Evolutionary conservation across 2,888 invertebrate genomes (phyloP).

Genomic region (Neoscelio sp.): DNA sequence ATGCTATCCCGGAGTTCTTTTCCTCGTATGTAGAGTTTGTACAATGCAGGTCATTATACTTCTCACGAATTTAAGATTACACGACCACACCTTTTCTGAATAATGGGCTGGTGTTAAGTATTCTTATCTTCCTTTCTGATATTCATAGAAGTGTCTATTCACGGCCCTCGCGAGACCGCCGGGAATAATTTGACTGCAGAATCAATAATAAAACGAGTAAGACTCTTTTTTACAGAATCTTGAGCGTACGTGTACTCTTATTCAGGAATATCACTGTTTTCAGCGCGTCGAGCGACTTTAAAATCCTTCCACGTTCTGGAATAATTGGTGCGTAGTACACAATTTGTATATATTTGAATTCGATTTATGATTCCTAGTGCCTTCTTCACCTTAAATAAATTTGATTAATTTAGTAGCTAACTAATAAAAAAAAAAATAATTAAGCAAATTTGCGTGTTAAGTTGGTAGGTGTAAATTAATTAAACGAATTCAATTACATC

Average conservation of each 20-base stretch:
- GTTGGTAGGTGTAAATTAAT: not conserved
- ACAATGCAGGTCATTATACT: slow-evolving; percentile 24
- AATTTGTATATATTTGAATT: no score
- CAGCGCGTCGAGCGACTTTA: slow-evolving; percentile 4
- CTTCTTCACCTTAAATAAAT: no score
- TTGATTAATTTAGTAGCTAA: no score
- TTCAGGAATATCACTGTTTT: slow-evolving; percentile 16
- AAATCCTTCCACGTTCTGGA: not conserved
- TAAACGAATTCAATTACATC: not conserved
- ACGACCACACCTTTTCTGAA: slow-evolving; percentile 23
- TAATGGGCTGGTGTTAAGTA: slow-evolving; percentile 40
- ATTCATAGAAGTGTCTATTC: slow-evolving; percentile 41
- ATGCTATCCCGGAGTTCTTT: not conserved
- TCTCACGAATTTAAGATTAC: slow-evolving; percentile 33
- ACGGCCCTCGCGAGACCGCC: slow-evolving; percentile 6
- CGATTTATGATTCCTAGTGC: no score
- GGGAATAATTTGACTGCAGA: slow-evolving; percentile 19
- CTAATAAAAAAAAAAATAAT: no score
- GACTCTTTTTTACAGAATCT: slow-evolving; percentile 7
- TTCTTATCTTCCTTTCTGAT: slow-evolving; percentile 54
- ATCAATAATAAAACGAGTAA: slow-evolving; percentile 43
- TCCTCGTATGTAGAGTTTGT: not conserved
- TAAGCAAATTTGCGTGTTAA: not conserved
- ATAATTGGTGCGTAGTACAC: slow-evolving; percentile 15
- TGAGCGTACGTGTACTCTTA: slow-evolving; percentile 1